phyloP scores from a whole-genome alignment of 2,113 vertebrate species.

The Ictalurus furcatus region DNA sequence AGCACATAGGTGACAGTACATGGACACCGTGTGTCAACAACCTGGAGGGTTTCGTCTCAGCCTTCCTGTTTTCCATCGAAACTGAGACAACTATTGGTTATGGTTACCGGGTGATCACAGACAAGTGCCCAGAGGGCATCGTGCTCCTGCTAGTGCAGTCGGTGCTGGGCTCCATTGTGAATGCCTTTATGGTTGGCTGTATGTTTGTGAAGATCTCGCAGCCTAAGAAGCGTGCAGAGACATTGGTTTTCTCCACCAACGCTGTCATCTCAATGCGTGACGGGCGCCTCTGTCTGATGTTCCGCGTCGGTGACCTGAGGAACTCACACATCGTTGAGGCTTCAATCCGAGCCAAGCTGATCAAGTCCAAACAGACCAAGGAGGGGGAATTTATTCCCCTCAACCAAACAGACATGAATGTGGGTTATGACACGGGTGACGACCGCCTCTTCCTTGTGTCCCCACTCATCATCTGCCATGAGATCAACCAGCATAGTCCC shows the following conservation, averaged over 20 bases:
- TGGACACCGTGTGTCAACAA: constrained; percentile 99
- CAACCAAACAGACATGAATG: constrained; percentile 98
- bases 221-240: constrained; percentile 98
- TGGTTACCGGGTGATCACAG: constrained; percentile 97
- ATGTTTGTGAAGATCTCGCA: constrained; percentile 99
- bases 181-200: constrained; percentile 99
- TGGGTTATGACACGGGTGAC: constrained; percentile 96
- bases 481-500: constrained; percentile 96
- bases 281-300: constrained; percentile 96
- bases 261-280: constrained; percentile 97
- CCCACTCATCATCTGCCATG: constrained; percentile 97
- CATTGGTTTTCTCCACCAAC: constrained; percentile 95
- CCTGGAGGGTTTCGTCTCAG: constrained; percentile 94
- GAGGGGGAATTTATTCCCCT: constrained; percentile 99
- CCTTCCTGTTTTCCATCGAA: constrained; percentile 98
- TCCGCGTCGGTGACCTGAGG: constrained; percentile 94
- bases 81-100: constrained; percentile 99
- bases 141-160: constrained; percentile 94
- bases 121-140: constrained; percentile 97
- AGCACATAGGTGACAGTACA: constrained; percentile 85
- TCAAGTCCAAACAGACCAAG: constrained; percentile 99
- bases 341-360: constrained; percentile 96
- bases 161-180: constrained; percentile 97
- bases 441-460: constrained; percentile 98
- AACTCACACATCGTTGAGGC: constrained; percentile 99